Evolutionary conservation across 1,140 invertebrate genomes (phyloP).

Genomic region (Heliconius hermathena): DNA sequence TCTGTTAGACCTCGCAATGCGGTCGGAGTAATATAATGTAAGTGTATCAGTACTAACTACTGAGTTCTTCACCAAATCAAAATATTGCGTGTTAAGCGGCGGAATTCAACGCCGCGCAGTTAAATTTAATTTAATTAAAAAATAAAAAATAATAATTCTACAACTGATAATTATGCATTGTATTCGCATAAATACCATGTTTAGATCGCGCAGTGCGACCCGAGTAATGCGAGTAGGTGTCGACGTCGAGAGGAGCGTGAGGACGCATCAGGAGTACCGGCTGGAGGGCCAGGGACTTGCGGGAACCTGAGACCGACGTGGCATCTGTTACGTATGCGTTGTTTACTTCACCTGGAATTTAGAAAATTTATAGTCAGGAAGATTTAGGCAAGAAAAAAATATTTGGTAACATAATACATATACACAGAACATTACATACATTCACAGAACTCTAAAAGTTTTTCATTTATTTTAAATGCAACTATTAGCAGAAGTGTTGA

Average conservation of each 20-base stretch:
- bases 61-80: too few relatives aligned
- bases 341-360: conserved; percentile 90
- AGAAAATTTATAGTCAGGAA: not conserved
- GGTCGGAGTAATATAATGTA: not conserved
- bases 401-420: too few relatives aligned
- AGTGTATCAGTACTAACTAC: not conserved
- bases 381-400: too few relatives aligned
- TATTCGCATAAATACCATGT: conserved; percentile 80
- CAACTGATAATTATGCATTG: conserved; percentile 85
- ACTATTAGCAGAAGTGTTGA: too few relatives aligned
- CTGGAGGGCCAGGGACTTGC: conserved; percentile 93
- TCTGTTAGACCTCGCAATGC: not conserved
- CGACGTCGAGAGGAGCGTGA: conserved; percentile 79
- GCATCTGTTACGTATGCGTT: conserved; percentile 91
- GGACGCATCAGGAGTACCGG: conserved; percentile 91
- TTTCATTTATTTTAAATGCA: too few relatives aligned
- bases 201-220: conserved; percentile 83
- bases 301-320: conserved; percentile 90
- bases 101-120: too few relatives aligned
- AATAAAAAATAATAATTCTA: not conserved
- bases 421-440: too few relatives aligned
- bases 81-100: too few relatives aligned
- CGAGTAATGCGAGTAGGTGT: conserved; percentile 89
- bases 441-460: too few relatives aligned
- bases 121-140: too few relatives aligned